A percentile compares a stretch with the other conserved stretches of the same genome.
phyloP scores from a whole-genome alignment of 2,113 vertebrate genomes.

The Boulengeromyrus knoepffleri region DNA sequence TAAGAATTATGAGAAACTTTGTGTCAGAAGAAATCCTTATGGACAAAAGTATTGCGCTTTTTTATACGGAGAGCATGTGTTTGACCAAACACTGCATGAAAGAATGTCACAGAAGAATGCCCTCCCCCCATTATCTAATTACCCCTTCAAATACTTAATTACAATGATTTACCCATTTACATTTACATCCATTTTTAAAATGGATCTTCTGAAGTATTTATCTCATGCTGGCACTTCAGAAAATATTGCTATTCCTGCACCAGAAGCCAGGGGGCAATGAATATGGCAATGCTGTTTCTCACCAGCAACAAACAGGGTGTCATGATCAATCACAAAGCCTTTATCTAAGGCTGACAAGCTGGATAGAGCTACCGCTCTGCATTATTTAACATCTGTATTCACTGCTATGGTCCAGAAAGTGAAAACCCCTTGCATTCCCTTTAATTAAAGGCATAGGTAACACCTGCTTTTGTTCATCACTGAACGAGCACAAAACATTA shows the following conservation, averaged over 20 bases:
- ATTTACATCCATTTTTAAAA: neutral
- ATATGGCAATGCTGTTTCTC: neutral
- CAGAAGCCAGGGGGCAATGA: neutral
- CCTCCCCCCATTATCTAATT: neutral
- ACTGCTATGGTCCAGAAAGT: neutral
- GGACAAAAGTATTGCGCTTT: neutral
- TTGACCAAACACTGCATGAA: neutral
- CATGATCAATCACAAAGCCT: neutral
- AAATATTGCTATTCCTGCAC: neutral
- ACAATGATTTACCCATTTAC: neutral
- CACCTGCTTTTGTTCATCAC: neutral
- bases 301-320: neutral
- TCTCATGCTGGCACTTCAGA: neutral
- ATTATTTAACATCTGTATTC: neutral
- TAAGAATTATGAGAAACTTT: neutral
- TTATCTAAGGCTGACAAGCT: neutral
- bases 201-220: neutral
- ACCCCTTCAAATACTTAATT: neutral
- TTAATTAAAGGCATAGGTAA: neutral
- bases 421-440: neutral
- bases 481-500: neutral
- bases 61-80: neutral
- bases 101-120: neutral
- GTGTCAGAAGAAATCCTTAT: neutral
- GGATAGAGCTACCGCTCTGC: neutral